phyloP scores from a whole-genome alignment of 2,113 vertebrate species.

The Prionailurus viverrinus region DNA sequence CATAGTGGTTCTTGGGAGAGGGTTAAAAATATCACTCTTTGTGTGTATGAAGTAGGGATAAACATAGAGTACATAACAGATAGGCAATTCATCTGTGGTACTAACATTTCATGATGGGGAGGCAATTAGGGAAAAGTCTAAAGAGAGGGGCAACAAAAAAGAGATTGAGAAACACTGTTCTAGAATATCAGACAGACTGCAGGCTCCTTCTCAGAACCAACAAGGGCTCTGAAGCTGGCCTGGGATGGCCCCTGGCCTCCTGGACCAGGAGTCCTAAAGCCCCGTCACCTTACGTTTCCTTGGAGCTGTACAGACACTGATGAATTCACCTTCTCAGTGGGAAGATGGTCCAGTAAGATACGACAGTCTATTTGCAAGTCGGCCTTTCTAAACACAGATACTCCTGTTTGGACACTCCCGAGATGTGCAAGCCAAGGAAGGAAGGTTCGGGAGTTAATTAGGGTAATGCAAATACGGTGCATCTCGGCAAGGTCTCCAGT shows the following conservation, averaged over 20 bases:
- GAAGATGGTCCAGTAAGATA: conserved; percentile 84
- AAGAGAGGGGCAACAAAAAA: not conserved
- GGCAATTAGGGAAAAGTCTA: not conserved
- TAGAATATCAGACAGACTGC: not conserved
- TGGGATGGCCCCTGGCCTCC: conserved; percentile 67
- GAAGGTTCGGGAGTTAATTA: not conserved
- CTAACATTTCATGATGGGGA: not conserved
- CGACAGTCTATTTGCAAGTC: conserved; percentile 56
- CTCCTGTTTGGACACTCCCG: conserved; percentile 56
- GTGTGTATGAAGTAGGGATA: not conserved
- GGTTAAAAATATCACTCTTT: not conserved
- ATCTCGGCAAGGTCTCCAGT: not conserved
- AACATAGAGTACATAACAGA: not conserved
- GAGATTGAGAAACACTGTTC: not conserved
- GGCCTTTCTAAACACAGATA: conserved; percentile 70
- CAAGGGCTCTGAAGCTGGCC: conserved; percentile 17
- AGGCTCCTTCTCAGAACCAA: not conserved
- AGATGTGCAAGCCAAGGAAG: conserved; percentile 38
- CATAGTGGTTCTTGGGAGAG: not conserved
- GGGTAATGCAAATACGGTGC: not conserved
- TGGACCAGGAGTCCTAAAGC: conserved; percentile 11
- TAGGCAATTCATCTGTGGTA: not conserved
- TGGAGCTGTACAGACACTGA: conserved; percentile 49
- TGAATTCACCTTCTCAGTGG: conserved; percentile 68
- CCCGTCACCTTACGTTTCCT: conserved; percentile 70